Evolutionary conservation across 2,797 vertebrate species (phyloP), one percentile per base, ranked within the genome.

Genomic region (Pseudotriccus pelzelni): DNA sequence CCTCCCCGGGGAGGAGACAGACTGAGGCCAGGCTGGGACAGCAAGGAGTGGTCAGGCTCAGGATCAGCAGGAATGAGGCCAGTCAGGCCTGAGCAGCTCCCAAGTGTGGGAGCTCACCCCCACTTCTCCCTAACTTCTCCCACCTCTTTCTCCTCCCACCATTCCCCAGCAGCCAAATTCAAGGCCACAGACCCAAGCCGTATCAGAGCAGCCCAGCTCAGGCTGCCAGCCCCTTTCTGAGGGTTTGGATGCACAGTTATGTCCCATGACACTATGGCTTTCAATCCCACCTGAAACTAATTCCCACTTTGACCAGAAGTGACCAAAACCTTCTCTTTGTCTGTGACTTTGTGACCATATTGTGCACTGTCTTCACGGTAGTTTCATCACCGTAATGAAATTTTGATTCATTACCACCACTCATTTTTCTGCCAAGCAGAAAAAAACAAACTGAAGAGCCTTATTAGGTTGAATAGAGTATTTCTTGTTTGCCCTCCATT

Each of bases 251-350:
- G 5, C 5, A 5, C 43, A 70, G n/a, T 6, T 44, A 64, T 0
- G 0, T 30, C 7, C 8, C 20, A 36, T 30, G 12, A 49, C 11
- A 28, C 2, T 0, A 0, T 25, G 4, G 1, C 14, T 34, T 50
- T 49, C n/a, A 81, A 10, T 39, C 39, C 14, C 36, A 73, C 23
- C 14, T 46, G 39, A 62, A 84, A 73, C 9, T 43, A 41, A 37
- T 14, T 70, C 36, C 25, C 18, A 18, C 23, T 80, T 68, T 52
- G n/a, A 79, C 24, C 19, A 76, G 25, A 58, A 72, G 24, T 14
- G 36, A 30, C 18, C 6, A 41, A 83, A 88, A 28, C 5, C 4
- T 28, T 13, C 17, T 58, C 30, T 73, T 80, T 39, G 7, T 24
- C 20, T 46, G 14, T 36, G 8, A 6, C 36, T 77, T 77, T 89